Percentiles rank a stretch among this genome's conserved stretches.
These are phyloP conservation scores for Drosophila peninsularis DNA, from an alignment of 2,888 invertebrate genomes.

Conservation along the genomic window DNA sequence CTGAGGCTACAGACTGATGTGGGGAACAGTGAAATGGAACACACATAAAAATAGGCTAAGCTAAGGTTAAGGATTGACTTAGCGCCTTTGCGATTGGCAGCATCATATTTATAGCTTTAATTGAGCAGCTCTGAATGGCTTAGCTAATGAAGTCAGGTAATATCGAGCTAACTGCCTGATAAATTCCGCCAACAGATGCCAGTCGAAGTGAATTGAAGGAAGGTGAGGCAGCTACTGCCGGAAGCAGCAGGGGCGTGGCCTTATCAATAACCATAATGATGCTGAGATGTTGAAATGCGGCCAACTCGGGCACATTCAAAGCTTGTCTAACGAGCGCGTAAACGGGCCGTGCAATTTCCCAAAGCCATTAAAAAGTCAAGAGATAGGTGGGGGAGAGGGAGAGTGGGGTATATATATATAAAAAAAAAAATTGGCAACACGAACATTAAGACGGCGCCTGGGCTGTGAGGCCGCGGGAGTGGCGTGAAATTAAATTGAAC, in stretches of 20 bases:
- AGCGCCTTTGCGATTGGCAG: no score
- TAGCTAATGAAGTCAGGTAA: not conserved
- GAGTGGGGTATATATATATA: not conserved
- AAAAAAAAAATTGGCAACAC: conserved; percentile 74
- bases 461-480: not conserved
- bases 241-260: conserved; percentile 21
- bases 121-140: not conserved
- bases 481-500: conserved; percentile 79
- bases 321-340: conserved; percentile 75
- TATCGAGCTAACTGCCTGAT: conserved; percentile 22
- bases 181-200: conserved; percentile 5
- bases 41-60: no score
- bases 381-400: conserved; percentile 32
- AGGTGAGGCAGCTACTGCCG: conserved; percentile 5
- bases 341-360: conserved; percentile 79
- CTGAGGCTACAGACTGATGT: not conserved
- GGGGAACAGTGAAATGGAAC: not conserved
- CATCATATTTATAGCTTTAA: not conserved
- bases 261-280: conserved; percentile 77
- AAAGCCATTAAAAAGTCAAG: conserved; percentile 72
- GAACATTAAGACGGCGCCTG: conserved; percentile 65
- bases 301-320: conserved; percentile 45
- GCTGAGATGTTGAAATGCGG: conserved; percentile 49
- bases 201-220: conserved; percentile 3
- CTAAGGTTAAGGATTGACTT: no score